These are phyloP conservation scores for Sesia bembeciformis DNA, from an alignment of 2,888 invertebrate genomes.

Conservation along the genomic window DNA sequence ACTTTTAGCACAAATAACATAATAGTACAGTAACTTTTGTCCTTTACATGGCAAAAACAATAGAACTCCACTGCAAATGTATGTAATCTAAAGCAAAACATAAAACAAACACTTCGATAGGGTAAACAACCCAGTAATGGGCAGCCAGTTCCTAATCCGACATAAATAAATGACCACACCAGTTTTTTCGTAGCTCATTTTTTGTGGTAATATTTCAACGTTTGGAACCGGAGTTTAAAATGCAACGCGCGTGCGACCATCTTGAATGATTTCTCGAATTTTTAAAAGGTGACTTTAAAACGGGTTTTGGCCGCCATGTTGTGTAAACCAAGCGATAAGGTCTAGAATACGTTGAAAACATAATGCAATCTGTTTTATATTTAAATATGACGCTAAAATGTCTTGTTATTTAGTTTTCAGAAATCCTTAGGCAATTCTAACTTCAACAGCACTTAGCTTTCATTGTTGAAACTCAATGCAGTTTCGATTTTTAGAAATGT, in stretches of 20 bases:
- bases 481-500: no score
- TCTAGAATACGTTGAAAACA: neutral
- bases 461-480: no score
- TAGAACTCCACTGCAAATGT: no score
- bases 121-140: slow-evolving; percentile 1
- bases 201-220: neutral
- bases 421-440: no score
- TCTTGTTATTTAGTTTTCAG: no score
- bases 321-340: neutral
- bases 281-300: neutral
- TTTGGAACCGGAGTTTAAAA: neutral
- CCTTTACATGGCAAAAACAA: no score
- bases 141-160: neutral
- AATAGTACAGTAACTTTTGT: no score
- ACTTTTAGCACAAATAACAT: neutral
- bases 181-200: neutral
- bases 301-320: neutral
- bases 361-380: no score
- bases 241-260: neutral
- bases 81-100: no score
- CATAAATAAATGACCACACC: neutral
- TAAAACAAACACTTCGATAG: neutral
- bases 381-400: no score
- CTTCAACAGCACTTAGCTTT: no score
- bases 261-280: neutral